Evolutionary conservation across 2,888 invertebrate genomes (phyloP).

Genomic region (Bembecia ichneumoniformis): DNA sequence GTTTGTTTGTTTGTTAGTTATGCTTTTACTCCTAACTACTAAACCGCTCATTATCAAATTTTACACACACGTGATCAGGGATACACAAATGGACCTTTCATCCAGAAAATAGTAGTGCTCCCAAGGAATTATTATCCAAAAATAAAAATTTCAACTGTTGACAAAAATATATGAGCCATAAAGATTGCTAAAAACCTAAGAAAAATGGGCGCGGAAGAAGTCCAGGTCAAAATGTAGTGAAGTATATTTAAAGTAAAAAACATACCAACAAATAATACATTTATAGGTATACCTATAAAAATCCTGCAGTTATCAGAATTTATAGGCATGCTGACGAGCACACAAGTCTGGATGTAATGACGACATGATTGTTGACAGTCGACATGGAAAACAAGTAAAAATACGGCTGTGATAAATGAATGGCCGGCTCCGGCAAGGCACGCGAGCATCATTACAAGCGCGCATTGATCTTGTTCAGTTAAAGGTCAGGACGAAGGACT

Average conservation of each 20-base stretch:
- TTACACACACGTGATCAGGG: too few relatives aligned
- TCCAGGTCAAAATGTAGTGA: too few relatives aligned
- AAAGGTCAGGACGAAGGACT: slow-evolving; percentile 16
- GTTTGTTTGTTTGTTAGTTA: too few relatives aligned
- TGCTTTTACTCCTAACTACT: too few relatives aligned
- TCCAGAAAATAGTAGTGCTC: too few relatives aligned
- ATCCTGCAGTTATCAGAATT: slow-evolving; percentile 62
- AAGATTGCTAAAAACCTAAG: too few relatives aligned
- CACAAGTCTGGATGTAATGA: slow-evolving; percentile 60
- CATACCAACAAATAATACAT: slow-evolving; percentile 10
- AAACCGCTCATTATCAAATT: too few relatives aligned
- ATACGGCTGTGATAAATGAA: slow-evolving; percentile 62
- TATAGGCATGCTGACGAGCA: slow-evolving; percentile 56
- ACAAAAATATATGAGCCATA: too few relatives aligned
- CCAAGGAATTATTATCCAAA: too few relatives aligned
- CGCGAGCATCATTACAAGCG: slow-evolving; percentile 50
- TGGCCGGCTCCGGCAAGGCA: slow-evolving; percentile 26
- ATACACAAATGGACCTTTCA: too few relatives aligned
- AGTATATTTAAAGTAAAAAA: background rate
- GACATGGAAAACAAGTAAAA: slow-evolving; percentile 65
- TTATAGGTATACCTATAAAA: slow-evolving; percentile 47
- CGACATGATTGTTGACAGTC: slow-evolving; percentile 65
- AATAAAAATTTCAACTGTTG: too few relatives aligned
- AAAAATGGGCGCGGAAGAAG: too few relatives aligned
- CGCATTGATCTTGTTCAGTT: slow-evolving; percentile 17